Conservation (phyloP, 2,888 invertebrate genomes). For the Girardia tigrina region DNA sequence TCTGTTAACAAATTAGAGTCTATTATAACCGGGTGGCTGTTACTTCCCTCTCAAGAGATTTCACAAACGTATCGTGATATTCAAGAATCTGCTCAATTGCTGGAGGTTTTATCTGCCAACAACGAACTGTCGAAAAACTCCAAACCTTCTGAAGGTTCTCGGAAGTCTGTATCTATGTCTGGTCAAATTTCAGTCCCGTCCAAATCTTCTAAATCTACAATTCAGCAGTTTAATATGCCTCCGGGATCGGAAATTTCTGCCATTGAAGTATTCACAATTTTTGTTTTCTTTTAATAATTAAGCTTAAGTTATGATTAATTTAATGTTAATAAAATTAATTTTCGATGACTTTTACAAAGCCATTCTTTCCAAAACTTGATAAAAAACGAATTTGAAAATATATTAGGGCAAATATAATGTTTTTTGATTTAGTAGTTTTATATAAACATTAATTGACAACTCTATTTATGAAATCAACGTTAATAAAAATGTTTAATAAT, state of each 20-base stretch:
- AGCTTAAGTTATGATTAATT: no score
- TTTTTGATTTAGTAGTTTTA: no score
- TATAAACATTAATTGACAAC: no score
- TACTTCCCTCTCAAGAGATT: background rate
- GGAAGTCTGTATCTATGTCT: background rate
- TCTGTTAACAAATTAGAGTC: conserved; percentile 19
- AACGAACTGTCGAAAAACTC: background rate
- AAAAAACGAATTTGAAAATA: no score
- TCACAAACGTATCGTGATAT: background rate
- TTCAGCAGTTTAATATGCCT: background rate
- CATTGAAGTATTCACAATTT: background rate
- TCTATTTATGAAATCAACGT: no score
- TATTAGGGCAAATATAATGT: no score
- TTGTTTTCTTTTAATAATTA: no score
- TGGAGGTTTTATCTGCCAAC: background rate
- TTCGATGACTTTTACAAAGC: no score
- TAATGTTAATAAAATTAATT: no score
- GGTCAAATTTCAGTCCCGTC: background rate
- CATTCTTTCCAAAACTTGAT: no score
- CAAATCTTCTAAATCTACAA: background rate
- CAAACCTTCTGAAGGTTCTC: background rate
- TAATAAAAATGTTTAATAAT: no score
- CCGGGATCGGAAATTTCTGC: background rate
- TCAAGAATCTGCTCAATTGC: conserved; percentile 4
- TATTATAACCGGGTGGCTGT: background rate